Conservation (phyloP, 2,113 vertebrate genomes). For the Paracanthobrama guichenoti region DNA sequence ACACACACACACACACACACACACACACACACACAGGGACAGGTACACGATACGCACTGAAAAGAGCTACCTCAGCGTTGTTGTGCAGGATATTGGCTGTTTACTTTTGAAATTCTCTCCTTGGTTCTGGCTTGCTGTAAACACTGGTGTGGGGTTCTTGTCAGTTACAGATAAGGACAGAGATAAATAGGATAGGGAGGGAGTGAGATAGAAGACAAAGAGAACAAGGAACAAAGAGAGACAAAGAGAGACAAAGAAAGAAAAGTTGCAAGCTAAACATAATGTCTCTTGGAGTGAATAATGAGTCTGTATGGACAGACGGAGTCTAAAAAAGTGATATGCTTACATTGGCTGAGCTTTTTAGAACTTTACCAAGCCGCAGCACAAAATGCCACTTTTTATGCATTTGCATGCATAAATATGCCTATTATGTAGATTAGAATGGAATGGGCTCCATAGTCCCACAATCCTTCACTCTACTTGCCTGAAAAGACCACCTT, state of each 20-base stretch:
- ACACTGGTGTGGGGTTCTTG: slow-evolving; percentile 58
- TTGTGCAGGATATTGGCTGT: slow-evolving; percentile 69
- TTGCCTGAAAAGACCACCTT: slow-evolving; percentile 9
- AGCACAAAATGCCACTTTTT: neutral
- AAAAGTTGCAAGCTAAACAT: slow-evolving; percentile 69
- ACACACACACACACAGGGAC: neutral
- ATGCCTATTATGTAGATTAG: slow-evolving; percentile 20
- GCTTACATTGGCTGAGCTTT: neutral
- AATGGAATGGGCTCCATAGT: neutral
- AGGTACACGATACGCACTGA: slow-evolving; percentile 33
- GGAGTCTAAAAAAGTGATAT: slow-evolving; percentile 50
- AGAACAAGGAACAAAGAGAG: slow-evolving; percentile 32
- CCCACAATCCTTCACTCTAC: neutral
- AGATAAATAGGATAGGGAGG: slow-evolving; percentile 58
- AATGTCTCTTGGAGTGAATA: slow-evolving; percentile 62
- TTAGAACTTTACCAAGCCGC: slow-evolving; percentile 22
- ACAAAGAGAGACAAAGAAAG: slow-evolving; percentile 56
- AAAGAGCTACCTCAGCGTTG: slow-evolving; percentile 57
- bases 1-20: slow-evolving; percentile 7
- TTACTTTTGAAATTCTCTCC: slow-evolving; percentile 72
- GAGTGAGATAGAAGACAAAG: slow-evolving; percentile 34
- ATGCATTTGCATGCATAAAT: neutral
- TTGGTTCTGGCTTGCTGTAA: slow-evolving; percentile 32
- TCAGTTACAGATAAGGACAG: slow-evolving; percentile 55
- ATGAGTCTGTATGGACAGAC: slow-evolving; percentile 69